phyloP scores from a whole-genome alignment of 2,113 vertebrate species.

The rat (Rattus norvegicus) region GRCr8 NC_086028.1:97637501-97638000 shows the following conservation, averaged over 20 bases:
- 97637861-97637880: no score
- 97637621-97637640: background rate
- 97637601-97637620: background rate
- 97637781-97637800: no score
- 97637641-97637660: background rate
- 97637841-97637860: no score
- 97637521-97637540: background rate
- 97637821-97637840: no score
- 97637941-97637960: no score
- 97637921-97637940: no score
- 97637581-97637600: background rate
- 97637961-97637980: no score
- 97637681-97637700: background rate
- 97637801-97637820: no score
- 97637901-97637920: no score
- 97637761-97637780: background rate
- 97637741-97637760: background rate
- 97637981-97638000: no score
- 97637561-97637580: background rate
- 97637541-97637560: background rate
- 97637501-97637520: background rate
- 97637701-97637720: background rate
- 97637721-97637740: background rate
- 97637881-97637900: no score
- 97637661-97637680: background rate